Evolutionary conservation across 2,113 vertebrate species (phyloP).

Genomic region (Girardinichthys multiradiatus): DNA sequence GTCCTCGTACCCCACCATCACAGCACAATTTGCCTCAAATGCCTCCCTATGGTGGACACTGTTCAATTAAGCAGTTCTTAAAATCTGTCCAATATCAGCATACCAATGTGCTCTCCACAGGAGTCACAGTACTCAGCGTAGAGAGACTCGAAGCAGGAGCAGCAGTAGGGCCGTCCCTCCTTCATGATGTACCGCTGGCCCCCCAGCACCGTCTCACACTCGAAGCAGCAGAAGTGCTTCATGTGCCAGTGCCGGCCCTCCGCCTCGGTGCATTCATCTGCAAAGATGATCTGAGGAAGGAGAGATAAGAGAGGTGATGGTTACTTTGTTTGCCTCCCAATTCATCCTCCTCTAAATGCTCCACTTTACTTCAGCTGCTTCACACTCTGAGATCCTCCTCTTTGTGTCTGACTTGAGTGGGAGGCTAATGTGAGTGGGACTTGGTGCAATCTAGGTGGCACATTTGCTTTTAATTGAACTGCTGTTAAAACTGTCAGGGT

Average conservation of each 20-base stretch:
- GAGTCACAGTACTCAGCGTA: conserved; percentile 97
- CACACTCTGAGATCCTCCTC: conserved; percentile 49
- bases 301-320: conserved; percentile 35
- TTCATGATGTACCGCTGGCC: conserved; percentile 99
- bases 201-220: conserved; percentile 93
- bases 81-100: conserved; percentile 51
- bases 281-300: conserved; percentile 91
- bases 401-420: conserved; percentile 42
- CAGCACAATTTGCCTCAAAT: background rate
- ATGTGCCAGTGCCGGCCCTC: conserved; percentile 99
- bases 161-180: conserved; percentile 97
- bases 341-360: conserved; percentile 1
- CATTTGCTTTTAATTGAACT: conserved; percentile 63
- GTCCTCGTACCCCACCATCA: background rate
- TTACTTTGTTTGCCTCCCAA: conserved; percentile 22
- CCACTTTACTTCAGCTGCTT: conserved; percentile 23
- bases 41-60: conserved; percentile 1
- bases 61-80: conserved; percentile 24
- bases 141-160: conserved; percentile 95
- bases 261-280: conserved; percentile 96
- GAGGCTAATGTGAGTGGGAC: conserved; percentile 51
- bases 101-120: conserved; percentile 97
- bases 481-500: conserved; percentile 45
- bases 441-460: conserved; percentile 40
- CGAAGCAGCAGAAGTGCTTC: conserved; percentile 99